Conservation (phyloP, 2,888 invertebrate species). For the Lysandra coridon region DNA sequence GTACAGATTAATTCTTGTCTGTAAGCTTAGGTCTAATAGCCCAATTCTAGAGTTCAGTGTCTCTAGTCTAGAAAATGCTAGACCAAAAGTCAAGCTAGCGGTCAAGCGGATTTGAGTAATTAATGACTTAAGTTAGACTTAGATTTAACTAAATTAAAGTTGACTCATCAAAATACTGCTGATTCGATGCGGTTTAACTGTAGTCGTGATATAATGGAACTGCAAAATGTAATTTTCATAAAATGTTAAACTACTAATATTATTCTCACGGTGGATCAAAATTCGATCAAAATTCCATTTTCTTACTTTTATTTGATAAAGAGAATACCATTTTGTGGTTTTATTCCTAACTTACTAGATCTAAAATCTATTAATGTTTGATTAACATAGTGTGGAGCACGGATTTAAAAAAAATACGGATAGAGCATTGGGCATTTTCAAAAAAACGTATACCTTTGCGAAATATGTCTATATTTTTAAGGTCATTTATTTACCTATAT, state of each 20-base stretch:
- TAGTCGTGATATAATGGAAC: background rate
- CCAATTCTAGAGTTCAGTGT: background rate
- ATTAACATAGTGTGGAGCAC: background rate
- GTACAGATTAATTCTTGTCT: background rate
- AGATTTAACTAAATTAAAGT: background rate
- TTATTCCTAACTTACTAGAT: too few relatives aligned
- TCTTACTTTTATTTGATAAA: too few relatives aligned
- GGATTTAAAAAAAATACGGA: too few relatives aligned
- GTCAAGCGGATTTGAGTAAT: background rate
- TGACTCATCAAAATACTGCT: background rate
- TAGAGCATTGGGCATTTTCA: too few relatives aligned
- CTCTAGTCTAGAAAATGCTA: background rate
- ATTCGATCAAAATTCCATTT: too few relatives aligned
- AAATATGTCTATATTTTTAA: too few relatives aligned
- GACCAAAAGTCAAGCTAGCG: background rate
- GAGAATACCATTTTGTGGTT: too few relatives aligned
- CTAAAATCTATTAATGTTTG: background rate
- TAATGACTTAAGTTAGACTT: background rate
- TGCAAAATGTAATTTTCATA: too few relatives aligned
- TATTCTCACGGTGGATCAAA: too few relatives aligned
- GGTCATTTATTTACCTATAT: too few relatives aligned
- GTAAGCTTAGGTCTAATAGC: slow-evolving; percentile 13
- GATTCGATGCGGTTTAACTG: background rate
- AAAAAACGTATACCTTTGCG: too few relatives aligned
- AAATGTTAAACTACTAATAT: too few relatives aligned